Evolutionary conservation across 2,797 vertebrate genomes (phyloP), one percentile per base, ranked within the genome.

Genomic region (Phyllotis vaccarum): DNA sequence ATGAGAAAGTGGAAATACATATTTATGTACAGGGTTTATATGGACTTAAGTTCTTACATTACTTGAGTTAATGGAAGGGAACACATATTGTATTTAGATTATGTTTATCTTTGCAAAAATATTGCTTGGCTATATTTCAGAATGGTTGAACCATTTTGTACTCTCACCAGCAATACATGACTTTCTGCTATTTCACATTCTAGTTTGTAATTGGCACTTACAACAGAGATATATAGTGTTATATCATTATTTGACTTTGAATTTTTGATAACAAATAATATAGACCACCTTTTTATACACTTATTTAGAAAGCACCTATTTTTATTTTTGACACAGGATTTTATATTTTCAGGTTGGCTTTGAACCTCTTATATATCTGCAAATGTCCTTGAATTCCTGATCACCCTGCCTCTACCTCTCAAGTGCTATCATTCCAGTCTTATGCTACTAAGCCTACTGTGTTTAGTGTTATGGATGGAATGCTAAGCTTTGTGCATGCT

Each of bases 231-330:
- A 16, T 88, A 2, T 27, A 92, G 31, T 81, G 49, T 19, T 22
- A 66, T 68, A 24, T 68, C 81, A 37, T 81, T 92, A 62, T 76
- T 89, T 43, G 82, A 34, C 40, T 80, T 94, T 96, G 58, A 91
- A 93, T 72, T 93, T 76, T 49, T n/a, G n/a, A 72, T 80, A 89
- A 43, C 29, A 85, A 89, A 81, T 78, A 29, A 90, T 13, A 1
- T 58, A 80, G 37, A 74, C 22, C 6, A 43, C n/a, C 29, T 95
- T 93, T 79, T 78, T 46, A 62, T 89, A 72, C 37, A 27, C 40
- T 82, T 66, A 74, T 93, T 94, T 91, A 76, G 54, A 93, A 95
- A 95, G 81, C 29, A 2, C 52, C 43, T 92, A 62, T 60, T 56
- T 80, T 58, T 56, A 34, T 31, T 74, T 72, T 75, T 88, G 54